Percentiles rank a stretch among this genome's conserved stretches.
These are phyloP conservation scores for Sterrhoptilus dennistouni DNA, from an alignment of 2,113 vertebrate genomes.

Conservation along the genomic window DNA sequence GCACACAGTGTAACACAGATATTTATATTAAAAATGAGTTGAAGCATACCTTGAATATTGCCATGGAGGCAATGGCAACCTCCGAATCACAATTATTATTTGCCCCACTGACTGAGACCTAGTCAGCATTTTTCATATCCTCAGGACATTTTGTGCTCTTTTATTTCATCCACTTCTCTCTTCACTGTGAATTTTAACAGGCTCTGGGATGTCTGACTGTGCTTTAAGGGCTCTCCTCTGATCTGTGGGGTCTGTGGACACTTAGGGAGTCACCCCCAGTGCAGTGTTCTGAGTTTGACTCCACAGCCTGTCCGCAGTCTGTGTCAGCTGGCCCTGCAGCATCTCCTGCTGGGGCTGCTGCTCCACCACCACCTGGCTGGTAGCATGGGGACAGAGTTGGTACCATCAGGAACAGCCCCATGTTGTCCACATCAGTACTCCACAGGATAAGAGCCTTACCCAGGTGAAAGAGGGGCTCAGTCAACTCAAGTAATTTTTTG, in stretches of 20 bases:
- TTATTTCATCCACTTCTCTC: background rate
- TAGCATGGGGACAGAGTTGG: background rate
- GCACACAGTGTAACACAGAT: constrained; percentile 16
- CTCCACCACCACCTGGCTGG: background rate
- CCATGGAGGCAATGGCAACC: background rate
- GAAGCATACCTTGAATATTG: constrained; percentile 62
- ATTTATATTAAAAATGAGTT: constrained; percentile 66
- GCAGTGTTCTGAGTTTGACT: background rate
- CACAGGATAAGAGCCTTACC: background rate
- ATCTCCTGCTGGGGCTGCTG: background rate
- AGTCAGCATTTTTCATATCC: background rate
- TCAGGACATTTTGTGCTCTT: background rate
- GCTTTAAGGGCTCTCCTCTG: background rate
- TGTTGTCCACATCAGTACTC: background rate
- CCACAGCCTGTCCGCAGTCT: background rate
- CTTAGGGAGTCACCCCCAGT: background rate
- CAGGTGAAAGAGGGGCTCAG: background rate
- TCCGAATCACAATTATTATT: constrained; percentile 33
- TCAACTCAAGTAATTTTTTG: background rate
- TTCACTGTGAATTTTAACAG: background rate
- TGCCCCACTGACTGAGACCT: background rate
- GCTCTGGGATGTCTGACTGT: background rate
- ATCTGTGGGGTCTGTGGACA: fast-evolving
- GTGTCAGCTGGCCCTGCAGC: background rate
- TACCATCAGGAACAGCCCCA: background rate